Base-by-base conservation (phyloP, 2,888 invertebrate species). In the Hanleya hanleyi region DNA sequence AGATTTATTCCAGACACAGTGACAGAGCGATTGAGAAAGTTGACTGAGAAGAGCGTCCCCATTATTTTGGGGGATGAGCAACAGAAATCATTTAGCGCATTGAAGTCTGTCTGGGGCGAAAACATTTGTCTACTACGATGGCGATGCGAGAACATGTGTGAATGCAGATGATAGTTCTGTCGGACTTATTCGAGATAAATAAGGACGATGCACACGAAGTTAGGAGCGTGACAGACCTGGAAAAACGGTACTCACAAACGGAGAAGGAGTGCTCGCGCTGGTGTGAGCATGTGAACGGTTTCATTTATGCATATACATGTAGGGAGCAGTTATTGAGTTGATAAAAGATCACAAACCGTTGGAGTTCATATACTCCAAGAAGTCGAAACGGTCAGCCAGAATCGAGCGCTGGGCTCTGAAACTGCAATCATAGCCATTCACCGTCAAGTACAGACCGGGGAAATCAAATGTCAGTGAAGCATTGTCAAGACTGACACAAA, bases 201-300 rank as follows among this genome's bases (percentile, higher is more conserved):
- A 37, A 73, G 5, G 72, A 74, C 6, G 69, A 78, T 18, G 37
- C 66, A 35, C 78, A 76, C 35, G 77, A 77, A n/a, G 73, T 73
- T 29, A 37, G 67, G 9, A 70, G 66, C 15, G 67, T 77, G 61
- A 70, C 41, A 1, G 73, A 74, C 50, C 38, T 72, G 22, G 78
- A 80, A 41, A 49, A 49, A 18, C 35, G 73, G 38, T 78, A 76
- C 32, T 79, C 75, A 5, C 77, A 79, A 51, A 77, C 77, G 0
- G 81, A 81, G 37, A 71, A 67, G 61, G 79, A 77, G 79, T 75
- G 7, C 71, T 79, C 0, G 75, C 38, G 1, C 29, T 71, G 29
- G 62, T 67, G 1, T 74, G 71, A 68, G 74, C 74, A 18, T 74
- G 74, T 38, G 47, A 70, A 49, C 35, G 50, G 22, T 61, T 74